These are phyloP conservation scores for Aurelia aurita complex sp. Pacific DNA, from an alignment of 30 jellyfish, hydroid and myxozoan genomes.

Conservation along the genomic window DNA sequence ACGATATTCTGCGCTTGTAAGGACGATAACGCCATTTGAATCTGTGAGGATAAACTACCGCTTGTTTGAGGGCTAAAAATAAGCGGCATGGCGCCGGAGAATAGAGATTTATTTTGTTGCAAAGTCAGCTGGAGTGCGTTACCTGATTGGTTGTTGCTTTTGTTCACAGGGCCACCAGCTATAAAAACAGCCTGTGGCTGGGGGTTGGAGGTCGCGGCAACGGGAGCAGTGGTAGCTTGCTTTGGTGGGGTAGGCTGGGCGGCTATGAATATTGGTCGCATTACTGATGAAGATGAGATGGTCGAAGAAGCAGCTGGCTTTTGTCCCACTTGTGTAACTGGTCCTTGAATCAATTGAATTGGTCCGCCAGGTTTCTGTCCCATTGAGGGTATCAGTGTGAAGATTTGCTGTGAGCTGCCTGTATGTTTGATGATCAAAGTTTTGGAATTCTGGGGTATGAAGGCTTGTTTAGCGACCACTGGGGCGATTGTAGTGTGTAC, in stretches of 20 bases:
- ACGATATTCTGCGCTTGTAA: slow-evolving; percentile 40
- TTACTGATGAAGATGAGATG: slow-evolving; percentile 12
- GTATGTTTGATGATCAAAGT: slow-evolving; percentile 60
- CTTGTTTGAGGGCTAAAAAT: slow-evolving; percentile 37
- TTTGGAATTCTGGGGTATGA: slow-evolving; percentile 29
- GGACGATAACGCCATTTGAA: slow-evolving; percentile 37
- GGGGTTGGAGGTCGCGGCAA: not conserved
- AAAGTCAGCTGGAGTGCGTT: slow-evolving; percentile 38
- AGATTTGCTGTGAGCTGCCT: slow-evolving; percentile 45
- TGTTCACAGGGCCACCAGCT: slow-evolving; percentile 22
- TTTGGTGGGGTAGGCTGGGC: slow-evolving; percentile 40
- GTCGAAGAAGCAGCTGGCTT: not conserved
- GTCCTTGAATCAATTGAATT: slow-evolving; percentile 33
- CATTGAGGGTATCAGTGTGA: slow-evolving; percentile 52
- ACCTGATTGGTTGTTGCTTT: not conserved
- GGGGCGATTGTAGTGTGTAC: not conserved
- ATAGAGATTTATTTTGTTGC: slow-evolving; percentile 28
- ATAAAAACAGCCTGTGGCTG: slow-evolving; percentile 31
- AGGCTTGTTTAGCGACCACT: slow-evolving; percentile 25
- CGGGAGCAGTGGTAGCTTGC: slow-evolving; percentile 7
- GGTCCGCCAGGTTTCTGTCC: slow-evolving; percentile 36
- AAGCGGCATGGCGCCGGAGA: slow-evolving; percentile 57
- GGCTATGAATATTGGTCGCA: slow-evolving; percentile 61
- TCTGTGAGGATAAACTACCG: slow-evolving; percentile 15
- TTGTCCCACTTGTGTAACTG: slow-evolving; percentile 14